Conservation (phyloP, 2,888 invertebrate genomes). For the Dasysyrphus tricinctus region DNA sequence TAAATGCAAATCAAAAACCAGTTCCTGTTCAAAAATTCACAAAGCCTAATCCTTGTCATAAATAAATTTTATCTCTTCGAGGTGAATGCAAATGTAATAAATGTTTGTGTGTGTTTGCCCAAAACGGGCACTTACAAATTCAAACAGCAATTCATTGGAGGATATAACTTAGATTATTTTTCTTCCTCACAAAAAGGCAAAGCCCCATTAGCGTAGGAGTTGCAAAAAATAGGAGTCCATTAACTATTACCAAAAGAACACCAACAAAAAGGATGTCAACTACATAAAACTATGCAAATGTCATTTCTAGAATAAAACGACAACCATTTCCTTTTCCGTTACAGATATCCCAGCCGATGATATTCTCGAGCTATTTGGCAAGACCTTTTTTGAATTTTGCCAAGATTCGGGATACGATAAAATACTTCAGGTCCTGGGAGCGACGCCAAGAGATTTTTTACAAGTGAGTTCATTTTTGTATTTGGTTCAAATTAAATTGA, state of each 20-base stretch:
- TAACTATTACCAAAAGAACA: not conserved
- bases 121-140: conserved; percentile 51
- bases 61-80: conserved; percentile 33
- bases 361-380: conserved; percentile 95
- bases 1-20: not conserved
- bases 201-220: conserved; percentile 7
- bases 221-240: not conserved
- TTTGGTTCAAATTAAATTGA: not conserved
- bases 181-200: conserved; percentile 11
- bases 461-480: conserved; percentile 85
- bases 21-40: conserved; percentile 6
- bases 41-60: conserved; percentile 49
- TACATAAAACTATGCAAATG: conserved; percentile 65
- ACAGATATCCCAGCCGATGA: conserved; percentile 95
- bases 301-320: conserved; percentile 23
- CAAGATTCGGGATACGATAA: conserved; percentile 99
- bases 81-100: not conserved
- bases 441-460: conserved; percentile 96
- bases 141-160: conserved; percentile 51
- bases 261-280: conserved; percentile 39
- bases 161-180: not conserved
- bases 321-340: conserved; percentile 22
- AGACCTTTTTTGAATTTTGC: conserved; percentile 97
- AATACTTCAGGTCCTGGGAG: conserved; percentile 96
- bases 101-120: not conserved